These are phyloP conservation scores for Astyanax mexicanus DNA, from an alignment of 2,797 vertebrate species.

Conservation along the genomic window DNA sequence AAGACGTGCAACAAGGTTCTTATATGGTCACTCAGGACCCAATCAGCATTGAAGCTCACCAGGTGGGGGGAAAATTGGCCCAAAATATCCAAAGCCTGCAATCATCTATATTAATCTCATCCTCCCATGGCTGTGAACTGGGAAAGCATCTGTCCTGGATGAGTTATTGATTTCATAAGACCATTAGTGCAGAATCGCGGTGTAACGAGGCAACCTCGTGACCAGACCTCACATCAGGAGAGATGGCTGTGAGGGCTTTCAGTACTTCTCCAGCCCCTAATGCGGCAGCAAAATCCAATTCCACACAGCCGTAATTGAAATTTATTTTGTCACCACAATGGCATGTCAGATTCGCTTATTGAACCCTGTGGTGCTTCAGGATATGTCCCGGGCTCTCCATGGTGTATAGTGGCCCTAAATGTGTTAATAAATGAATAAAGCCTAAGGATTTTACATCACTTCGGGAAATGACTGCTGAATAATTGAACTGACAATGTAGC, in stretches of 20 bases:
- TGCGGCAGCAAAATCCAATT: constrained; percentile 78
- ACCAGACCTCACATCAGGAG: constrained; percentile 58
- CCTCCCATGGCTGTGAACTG: constrained; percentile 62
- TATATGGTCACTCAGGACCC: constrained; percentile 56
- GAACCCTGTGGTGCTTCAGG: constrained; percentile 59
- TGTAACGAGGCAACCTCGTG: constrained; percentile 61
- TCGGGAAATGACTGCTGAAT: constrained; percentile 51
- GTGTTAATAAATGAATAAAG: constrained; percentile 60
- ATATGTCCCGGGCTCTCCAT: constrained; percentile 42
- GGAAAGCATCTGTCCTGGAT: constrained; percentile 71
- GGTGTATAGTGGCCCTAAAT: constrained; percentile 45
- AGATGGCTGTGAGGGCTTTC: constrained; percentile 68
- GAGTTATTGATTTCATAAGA: constrained; percentile 81
- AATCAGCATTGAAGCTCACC: constrained; percentile 61
- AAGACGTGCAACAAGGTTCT: constrained; percentile 42
- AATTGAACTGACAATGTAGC: constrained; percentile 48
- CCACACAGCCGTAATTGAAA: constrained; percentile 78
- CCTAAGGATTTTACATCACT: constrained; percentile 39
- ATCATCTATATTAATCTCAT: constrained; percentile 74
- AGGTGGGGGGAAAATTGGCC: constrained; percentile 63
- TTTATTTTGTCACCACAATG: constrained; percentile 75
- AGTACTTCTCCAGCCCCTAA: constrained; percentile 71
- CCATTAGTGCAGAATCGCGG: constrained; percentile 53
- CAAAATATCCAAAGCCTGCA: constrained; percentile 62
- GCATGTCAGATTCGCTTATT: constrained; percentile 67